phyloP scores from a whole-genome alignment of 2,113 vertebrate species.

The Zosterops hypoxanthus region DNA sequence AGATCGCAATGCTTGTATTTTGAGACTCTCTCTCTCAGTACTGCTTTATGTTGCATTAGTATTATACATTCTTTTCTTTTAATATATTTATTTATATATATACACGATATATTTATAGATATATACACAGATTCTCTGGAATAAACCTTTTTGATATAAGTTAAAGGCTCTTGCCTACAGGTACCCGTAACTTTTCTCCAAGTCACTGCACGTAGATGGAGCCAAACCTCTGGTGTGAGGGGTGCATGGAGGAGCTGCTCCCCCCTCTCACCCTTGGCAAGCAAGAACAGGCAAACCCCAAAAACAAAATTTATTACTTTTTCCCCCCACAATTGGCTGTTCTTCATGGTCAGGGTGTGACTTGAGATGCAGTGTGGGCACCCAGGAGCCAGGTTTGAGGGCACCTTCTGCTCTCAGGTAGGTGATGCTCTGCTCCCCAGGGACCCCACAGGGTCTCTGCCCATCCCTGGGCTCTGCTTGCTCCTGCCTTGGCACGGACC shows the following conservation, averaged over 20 bases:
- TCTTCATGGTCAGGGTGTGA: neutral
- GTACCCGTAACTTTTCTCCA: constrained; percentile 78
- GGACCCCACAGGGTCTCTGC: neutral
- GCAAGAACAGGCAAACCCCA: neutral
- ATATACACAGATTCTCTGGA: constrained; percentile 84
- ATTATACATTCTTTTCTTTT: constrained; percentile 63
- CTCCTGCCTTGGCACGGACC: neutral
- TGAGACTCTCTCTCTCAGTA: constrained; percentile 74
- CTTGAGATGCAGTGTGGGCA: neutral
- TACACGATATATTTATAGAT: constrained; percentile 81
- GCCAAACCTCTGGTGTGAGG: neutral
- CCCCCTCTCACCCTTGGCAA: neutral
- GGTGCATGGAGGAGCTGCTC: neutral
- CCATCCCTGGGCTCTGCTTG: neutral
- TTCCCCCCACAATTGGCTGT: accelerated
- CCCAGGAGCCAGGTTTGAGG: neutral
- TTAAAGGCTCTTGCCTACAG: constrained; percentile 76
- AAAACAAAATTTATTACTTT: accelerated
- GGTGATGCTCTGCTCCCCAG: neutral
- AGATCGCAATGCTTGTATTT: constrained; percentile 77
- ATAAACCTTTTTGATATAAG: constrained; percentile 82
- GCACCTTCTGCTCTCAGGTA: neutral
- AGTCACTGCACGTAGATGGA: constrained; percentile 72
- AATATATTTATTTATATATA: constrained; percentile 68
- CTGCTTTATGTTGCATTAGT: constrained; percentile 78